Conservation (phyloP, 2,113 vertebrate genomes). For the Nerophis lumbriciformis region DNA sequence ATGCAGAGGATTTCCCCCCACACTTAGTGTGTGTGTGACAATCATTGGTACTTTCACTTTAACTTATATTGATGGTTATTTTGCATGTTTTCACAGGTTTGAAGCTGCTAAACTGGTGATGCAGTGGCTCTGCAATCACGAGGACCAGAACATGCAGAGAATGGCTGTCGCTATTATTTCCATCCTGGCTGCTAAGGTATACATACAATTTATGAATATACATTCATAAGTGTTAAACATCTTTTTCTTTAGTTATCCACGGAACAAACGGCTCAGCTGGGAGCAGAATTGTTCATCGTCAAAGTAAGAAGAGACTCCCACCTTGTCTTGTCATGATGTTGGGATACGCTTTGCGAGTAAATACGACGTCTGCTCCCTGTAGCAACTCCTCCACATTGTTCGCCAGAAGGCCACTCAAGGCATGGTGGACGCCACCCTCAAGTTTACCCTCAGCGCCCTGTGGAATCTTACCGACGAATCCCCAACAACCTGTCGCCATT, state of each 20-base stretch:
- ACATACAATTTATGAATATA: slow-evolving; percentile 4
- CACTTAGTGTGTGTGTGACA: too few relatives aligned
- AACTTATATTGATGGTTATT: background rate
- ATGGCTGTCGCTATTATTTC: slow-evolving; percentile 99
- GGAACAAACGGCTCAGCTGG: slow-evolving; percentile 95
- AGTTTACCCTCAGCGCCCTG: slow-evolving; percentile 95
- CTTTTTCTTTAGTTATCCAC: slow-evolving; percentile 82
- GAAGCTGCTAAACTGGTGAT: slow-evolving; percentile 98
- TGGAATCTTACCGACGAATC: slow-evolving; percentile 99
- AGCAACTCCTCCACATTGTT: slow-evolving; percentile 99
- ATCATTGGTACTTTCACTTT: too few relatives aligned
- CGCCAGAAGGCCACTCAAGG: slow-evolving; percentile 93
- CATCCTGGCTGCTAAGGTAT: slow-evolving; percentile 95
- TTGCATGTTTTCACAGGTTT: slow-evolving; percentile 74
- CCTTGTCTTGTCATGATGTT: too few relatives aligned
- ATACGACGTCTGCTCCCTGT: background rate
- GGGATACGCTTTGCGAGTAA: background rate
- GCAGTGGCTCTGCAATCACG: slow-evolving; percentile 99
- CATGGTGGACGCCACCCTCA: slow-evolving; percentile 93
- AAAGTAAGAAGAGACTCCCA: slow-evolving; percentile 71
- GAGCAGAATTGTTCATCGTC: slow-evolving; percentile 94
- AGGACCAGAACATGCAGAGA: slow-evolving; percentile 99
- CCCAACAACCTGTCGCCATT: slow-evolving; percentile 96
- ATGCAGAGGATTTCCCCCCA: too few relatives aligned
- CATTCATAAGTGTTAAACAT: background rate